Base-by-base conservation (phyloP, 2,888 invertebrate genomes). In the Hirtodrosophila duncani region DNA sequence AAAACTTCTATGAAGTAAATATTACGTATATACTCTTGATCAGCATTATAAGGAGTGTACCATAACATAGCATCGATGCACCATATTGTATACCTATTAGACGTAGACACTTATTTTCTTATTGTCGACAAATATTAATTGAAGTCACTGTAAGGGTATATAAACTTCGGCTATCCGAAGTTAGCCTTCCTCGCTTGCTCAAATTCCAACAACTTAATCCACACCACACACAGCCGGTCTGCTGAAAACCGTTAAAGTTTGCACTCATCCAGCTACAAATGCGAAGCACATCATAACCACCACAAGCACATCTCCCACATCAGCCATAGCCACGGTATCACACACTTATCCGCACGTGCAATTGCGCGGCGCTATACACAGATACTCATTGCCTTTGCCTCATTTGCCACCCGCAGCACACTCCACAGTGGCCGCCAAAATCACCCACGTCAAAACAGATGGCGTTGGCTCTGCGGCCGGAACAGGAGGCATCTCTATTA, bases 391-490 rank as follows among this genome's bases (percentile, higher is more conserved):
- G 65, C 62, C 59, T 27, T 23, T 29, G 26, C 37, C 42, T 36
- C 42, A 61, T 66, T 68, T 75, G 60, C 68, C 53, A 60, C 44
- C 79, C 70, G 61, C 77, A 72, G 70, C 66, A 46, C 60, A 69
- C 51, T 63, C 67, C 50, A 81, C 89, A 78, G 89, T 89, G 67
- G 84, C 88, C 60, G 89, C 84, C 52, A 88, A 89, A 85, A 86
- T 89, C 46, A 86, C 88, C 3, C 85, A 88, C 56, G 87, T 89
- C 10, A 88, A 89, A 65, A 83, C 89, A 29, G 85, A 87, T n/a
- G 63, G 65, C 16, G 64, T 34, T 39, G 56, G 48, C 13, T 43
- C 27, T 5, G 38, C 43, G 24, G 41, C 55, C 18, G 16, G n/a
- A 39, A 10, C 16, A n/a, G n/a, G 46, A 3, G 50, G 70, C 2